These are phyloP conservation scores for Hippocampus mohnikei DNA, from an alignment of 2,113 vertebrate genomes.

Conservation along the genomic window DNA sequence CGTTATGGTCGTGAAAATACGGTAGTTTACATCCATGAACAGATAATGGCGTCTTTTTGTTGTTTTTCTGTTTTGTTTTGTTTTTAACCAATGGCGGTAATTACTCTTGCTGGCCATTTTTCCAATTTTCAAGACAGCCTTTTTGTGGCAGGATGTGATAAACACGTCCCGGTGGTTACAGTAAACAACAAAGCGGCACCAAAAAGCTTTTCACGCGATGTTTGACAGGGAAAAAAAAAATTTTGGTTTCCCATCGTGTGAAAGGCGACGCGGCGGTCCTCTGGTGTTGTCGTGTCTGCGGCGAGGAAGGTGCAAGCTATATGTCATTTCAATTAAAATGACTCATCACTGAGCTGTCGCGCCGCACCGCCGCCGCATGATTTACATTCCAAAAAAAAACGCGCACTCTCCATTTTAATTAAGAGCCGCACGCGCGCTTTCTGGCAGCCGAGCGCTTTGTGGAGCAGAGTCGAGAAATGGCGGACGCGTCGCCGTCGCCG, in stretches of 20 bases:
- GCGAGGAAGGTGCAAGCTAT: not conserved
- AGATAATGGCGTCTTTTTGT: not conserved
- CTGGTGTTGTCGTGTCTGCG: not conserved
- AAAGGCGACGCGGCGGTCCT: not conserved
- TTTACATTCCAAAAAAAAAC: constrained; percentile 7
- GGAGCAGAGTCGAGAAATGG: not conserved
- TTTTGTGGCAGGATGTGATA: not conserved
- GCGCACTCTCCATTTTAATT: constrained; percentile 16
- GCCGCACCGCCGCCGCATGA: not conserved
- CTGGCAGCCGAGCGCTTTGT: constrained; percentile 12
- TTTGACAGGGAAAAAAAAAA: not conserved
- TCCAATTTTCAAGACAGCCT: not conserved
- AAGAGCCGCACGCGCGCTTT: not conserved
- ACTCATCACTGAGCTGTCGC: not conserved
- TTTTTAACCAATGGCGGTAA: not conserved
- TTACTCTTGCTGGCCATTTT: not conserved
- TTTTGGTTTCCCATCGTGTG: not conserved
- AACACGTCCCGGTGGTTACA: not conserved
- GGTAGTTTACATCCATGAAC: not conserved
- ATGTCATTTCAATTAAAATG: constrained; percentile 16
- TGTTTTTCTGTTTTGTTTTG: not conserved
- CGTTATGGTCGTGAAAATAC: too few species aligned
- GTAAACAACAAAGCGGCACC: not conserved
- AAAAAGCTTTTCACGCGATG: not conserved
- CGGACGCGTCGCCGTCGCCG: not conserved